phyloP scores from a whole-genome alignment of 2,797 vertebrate species.

The Fistularia commersonii region DNA sequence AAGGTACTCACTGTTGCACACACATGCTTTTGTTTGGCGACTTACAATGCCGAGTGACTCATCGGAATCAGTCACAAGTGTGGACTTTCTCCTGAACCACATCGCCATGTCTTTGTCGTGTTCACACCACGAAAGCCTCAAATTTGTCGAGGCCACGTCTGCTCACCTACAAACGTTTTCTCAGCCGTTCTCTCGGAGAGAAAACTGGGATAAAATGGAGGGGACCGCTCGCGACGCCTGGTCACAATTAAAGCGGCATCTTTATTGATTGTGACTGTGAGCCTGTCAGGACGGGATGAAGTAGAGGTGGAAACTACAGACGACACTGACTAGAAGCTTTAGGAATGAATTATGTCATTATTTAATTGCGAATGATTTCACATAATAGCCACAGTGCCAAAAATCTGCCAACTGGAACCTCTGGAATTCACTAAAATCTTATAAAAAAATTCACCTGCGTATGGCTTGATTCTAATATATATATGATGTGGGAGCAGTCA shows the following conservation, averaged over 20 bases:
- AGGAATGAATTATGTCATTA: neutral
- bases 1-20: constrained; percentile 36
- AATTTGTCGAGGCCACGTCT: constrained; percentile 3
- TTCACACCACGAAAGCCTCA: constrained; percentile 24
- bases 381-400: too few species aligned
- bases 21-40: constrained; percentile 49
- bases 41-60: constrained; percentile 48
- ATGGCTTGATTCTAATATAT: too few species aligned
- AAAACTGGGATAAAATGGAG: neutral
- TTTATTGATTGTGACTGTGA: neutral
- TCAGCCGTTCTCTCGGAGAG: neutral
- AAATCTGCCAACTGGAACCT: too few species aligned
- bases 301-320: neutral
- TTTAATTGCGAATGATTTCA: too few species aligned
- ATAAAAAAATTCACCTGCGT: too few species aligned
- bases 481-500: too few species aligned
- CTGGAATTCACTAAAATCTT: too few species aligned
- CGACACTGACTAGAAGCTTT: neutral
- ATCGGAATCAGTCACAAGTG: constrained; percentile 38
- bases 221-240: too few species aligned
- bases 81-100: constrained; percentile 38
- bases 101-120: constrained; percentile 24
- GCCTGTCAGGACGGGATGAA: neutral
- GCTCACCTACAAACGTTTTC: constrained; percentile 1
- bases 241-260: too few species aligned